A percentile compares a stretch with the other conserved stretches of the same genome.
Evolutionary conservation across 2,113 vertebrate genomes (phyloP).

Genomic region (Platichthys flesus): DNA sequence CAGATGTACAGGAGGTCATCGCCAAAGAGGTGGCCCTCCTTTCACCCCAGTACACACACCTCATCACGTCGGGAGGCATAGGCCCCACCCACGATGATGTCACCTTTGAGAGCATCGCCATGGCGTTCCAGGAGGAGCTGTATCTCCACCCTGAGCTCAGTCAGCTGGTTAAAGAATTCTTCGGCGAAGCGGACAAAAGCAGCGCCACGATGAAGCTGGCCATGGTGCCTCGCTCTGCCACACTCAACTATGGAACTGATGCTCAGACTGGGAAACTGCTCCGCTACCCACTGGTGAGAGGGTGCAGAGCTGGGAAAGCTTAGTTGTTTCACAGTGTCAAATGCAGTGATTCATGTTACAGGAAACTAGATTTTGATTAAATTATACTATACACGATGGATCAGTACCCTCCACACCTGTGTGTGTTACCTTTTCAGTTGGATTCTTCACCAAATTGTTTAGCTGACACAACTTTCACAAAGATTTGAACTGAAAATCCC

Average conservation of each 20-base stretch:
- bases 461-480: no score
- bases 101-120: constrained; percentile 92
- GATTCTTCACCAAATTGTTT: no score
- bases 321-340: neutral
- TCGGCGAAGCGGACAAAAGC: constrained; percentile 65
- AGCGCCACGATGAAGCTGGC: constrained; percentile 90
- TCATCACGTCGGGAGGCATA: constrained; percentile 92
- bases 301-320: neutral
- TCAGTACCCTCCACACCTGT: neutral
- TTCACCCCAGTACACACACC: constrained; percentile 85
- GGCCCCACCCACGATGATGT: constrained; percentile 97
- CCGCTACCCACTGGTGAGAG: constrained; percentile 87
- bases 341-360: neutral
- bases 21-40: constrained; percentile 87
- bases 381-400: neutral
- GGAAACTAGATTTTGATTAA: neutral
- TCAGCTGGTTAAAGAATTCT: constrained; percentile 82
- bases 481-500: no score
- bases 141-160: constrained; percentile 87
- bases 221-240: constrained; percentile 86
- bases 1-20: constrained; percentile 88
- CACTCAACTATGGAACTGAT: constrained; percentile 89
- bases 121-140: constrained; percentile 88
- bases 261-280: constrained; percentile 79
- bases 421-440: no score